Evolutionary conservation across 2,888 invertebrate species (phyloP), one percentile per base, ranked within the genome.

Genomic region (Atrina japonica): DNA sequence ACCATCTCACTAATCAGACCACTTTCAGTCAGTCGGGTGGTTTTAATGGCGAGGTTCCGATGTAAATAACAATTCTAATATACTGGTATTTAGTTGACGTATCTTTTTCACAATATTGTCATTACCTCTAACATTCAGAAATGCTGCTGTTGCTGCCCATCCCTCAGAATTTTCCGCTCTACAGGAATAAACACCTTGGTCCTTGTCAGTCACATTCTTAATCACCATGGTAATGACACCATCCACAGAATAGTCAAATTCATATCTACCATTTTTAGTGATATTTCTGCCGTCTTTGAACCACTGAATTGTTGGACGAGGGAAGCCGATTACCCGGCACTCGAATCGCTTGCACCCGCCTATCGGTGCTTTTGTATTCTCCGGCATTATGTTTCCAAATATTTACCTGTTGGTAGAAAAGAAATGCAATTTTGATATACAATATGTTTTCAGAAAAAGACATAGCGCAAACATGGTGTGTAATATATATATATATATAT

Each of bases 91-190:
- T 25, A 16, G 23, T 21, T 52, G 52, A 25, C 18, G 50, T 50
- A 14, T 50, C 7, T 21, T 18, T 16, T 9, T 18, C 14, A 35
- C 5, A 18, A 25, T 14, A 45, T n/a, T 18, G 18, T 35, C 66
- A 80, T 79, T 77, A 89, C 89, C 84, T 87, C 78, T 86, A 55
- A 90, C 89, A 52, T 84, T 80, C 23, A 90, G 82, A 75, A 84
- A 86, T n/a, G 89, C 88, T 14, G 88, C 84, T 3, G 89, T 90
- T 30, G 88, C 85, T 3, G 90, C 89, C 56, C 83, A 82, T 29
- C 90, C 90, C 73, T 89, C 88, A 11, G 87, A 84, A 78, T 90
- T 90, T 65, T 88, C 87, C 2, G 90, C 90, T 50, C 85, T 72
- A 66, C 90, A 90, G 69, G 81, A 81, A 75, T 90, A 90, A 45